Base-by-base conservation (phyloP, 2,113 vertebrate species). In the Ctenomys sociabilis region DNA sequence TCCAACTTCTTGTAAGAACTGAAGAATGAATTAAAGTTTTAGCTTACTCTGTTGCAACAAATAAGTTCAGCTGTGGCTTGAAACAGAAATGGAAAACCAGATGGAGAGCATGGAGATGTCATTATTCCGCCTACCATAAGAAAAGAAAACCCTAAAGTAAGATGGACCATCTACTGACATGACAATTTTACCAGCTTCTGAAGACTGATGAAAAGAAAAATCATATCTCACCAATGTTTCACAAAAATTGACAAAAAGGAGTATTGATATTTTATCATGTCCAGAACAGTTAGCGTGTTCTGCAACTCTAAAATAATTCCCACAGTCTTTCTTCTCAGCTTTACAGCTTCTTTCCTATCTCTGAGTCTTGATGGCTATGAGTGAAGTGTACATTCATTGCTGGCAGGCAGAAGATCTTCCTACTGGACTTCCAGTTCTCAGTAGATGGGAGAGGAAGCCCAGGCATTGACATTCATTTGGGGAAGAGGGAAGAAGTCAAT, bases 191-290 rank as follows among this genome's bases (percentile, higher is more conserved):
- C 24, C 70, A 43, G 43, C 21, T 52, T 40, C 7, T 82, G 17
- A 80, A 64, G 28, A 66, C 57, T 37, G 30, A 77, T 94, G 70
- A 35, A 52, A 90, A 80, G 63, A 63, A 81, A 89, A 91, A 82
- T 40, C 8, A 87, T 8, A 57, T 37, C 21, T 86, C 22, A 75
- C 10, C 7, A 37, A 70, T 66, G 12, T 52, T 82, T 96, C 52
- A 83, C 28, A 91, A 63, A 78, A 89, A 86, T 21, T 70, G 5
- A 1, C 43, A 19, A 14, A 30, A 43, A 9, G 54, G 78, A 64
- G 66, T 84, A 26, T 70, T 78, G 11, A 87, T 77, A 1, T 70
- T 6, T 90, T 32, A 9, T 12, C 17, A 84, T 19, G 80, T 40
- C 1, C 40, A 43, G 12, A 82, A 73, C 2, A 2, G 57, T 37